Evolutionary conservation across 1,140 invertebrate species (phyloP), one percentile per base, ranked within the genome.

Genomic region (Colletes gigas): DNA sequence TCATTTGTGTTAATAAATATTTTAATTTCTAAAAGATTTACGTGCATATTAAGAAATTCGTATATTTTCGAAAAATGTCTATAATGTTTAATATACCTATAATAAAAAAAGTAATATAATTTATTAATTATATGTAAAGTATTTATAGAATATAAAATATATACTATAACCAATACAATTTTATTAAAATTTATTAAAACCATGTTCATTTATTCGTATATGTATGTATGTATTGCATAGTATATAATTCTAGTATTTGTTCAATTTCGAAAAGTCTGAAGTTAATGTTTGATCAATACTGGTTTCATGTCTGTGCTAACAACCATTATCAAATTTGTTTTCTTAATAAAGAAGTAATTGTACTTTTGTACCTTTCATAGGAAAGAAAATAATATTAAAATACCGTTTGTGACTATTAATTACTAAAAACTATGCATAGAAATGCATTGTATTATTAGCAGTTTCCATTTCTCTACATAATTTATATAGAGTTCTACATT

Each of bases 281-380:
- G 47, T 39, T 50, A 66, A n/a, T 74, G 84, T 85, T 85, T 82
- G 84, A 78, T 85, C 84, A 82, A 85, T 85, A 71, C 65, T 12
- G 19, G 65, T 60, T 65, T 57, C 9, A 55, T 74, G 7, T 15
- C 12, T 6, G n/a, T 55, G 7, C 9, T 67, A 30, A 47, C 15
- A 65, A 54, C 19, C 41, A 52, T 4, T 50, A 47, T 70, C 14
- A 44, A 30, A 47, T 3, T 14, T 60, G n/a, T 15, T 44, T 47
- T 30, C 6, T 39, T 19, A 44, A 17, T 9, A 3, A 67, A 41
- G 39, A 12, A 17, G 9, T 52, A n/a, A n/a, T 44, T 52, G 8
- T 19, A 66, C 17, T 65, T 8, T 19, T 59, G 12, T 17, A 2
- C 68, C 68, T 39, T 65, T 15, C 5, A 59, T 59, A 50, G 1